Evolutionary conservation across 2,888 invertebrate genomes (phyloP).

Genomic region (Meteorus colon): DNA sequence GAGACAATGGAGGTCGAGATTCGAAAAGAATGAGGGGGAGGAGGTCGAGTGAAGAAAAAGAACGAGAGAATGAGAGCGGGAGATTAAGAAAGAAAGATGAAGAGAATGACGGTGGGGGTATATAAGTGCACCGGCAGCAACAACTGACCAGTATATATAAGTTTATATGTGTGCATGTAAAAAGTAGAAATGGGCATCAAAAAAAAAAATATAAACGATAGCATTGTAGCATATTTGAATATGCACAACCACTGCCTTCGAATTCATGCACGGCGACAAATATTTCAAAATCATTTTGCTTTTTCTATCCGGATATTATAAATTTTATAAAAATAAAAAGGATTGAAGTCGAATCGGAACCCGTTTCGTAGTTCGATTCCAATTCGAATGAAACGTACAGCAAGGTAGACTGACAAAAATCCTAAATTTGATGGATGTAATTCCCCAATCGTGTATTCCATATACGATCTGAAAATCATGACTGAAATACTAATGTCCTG

Average conservation of each 20-base stretch:
- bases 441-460: too few species aligned
- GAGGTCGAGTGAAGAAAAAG: conserved; percentile 51
- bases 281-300: conserved; percentile 69
- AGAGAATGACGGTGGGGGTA: conserved; percentile 47
- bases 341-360: too few species aligned
- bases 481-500: too few species aligned
- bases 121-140: conserved; percentile 55
- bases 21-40: conserved; percentile 68
- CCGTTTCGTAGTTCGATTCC: too few species aligned
- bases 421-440: too few species aligned
- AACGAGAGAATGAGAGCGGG: conserved; percentile 48
- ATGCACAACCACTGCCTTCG: conserved; percentile 67
- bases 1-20: conserved; percentile 72
- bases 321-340: too few species aligned
- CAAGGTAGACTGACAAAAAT: too few species aligned
- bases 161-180: conserved; percentile 6
- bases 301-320: not conserved
- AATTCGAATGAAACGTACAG: too few species aligned
- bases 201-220: conserved; percentile 46
- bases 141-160: conserved; percentile 39
- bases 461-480: too few species aligned
- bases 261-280: conserved; percentile 71
- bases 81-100: conserved; percentile 53
- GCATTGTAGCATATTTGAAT: conserved; percentile 69
- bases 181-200: conserved; percentile 43